Conservation (phyloP, 2,113 vertebrate genomes). For the Erinaceus europaeus region DNA sequence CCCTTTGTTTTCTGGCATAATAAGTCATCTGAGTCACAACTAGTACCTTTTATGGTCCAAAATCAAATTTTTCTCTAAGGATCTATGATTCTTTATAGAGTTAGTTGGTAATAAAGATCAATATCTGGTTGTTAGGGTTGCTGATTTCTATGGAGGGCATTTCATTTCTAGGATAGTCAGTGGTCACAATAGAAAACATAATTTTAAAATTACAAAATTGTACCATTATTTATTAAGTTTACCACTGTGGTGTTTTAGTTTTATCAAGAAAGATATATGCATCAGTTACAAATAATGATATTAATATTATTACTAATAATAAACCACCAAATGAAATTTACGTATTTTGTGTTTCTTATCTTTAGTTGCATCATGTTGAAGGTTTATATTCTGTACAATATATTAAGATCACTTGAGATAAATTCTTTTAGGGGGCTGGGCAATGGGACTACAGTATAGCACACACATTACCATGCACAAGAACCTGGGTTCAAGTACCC, state of each 20-base stretch:
- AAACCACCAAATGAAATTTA: background rate
- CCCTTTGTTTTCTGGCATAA: background rate
- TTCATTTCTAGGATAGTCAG: background rate
- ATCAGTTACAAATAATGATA: background rate
- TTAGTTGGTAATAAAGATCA: background rate
- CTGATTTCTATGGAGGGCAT: background rate
- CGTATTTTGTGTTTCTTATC: background rate
- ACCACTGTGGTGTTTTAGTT: background rate
- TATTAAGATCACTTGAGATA: background rate
- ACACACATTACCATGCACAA: no score
- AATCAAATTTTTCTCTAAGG: background rate
- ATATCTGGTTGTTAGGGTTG: background rate
- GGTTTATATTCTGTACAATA: background rate
- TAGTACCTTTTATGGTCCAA: background rate
- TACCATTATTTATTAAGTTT: background rate
- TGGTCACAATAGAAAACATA: background rate
- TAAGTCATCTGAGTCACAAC: background rate
- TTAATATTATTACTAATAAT: background rate
- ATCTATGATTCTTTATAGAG: background rate
- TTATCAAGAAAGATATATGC: background rate
- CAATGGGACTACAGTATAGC: no score
- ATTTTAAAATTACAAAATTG: background rate
- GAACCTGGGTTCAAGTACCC: no score
- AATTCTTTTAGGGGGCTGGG: no score
- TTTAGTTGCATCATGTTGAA: background rate